Evolutionary conservation across 92 coral and sea anemone genomes (phyloP).

Genomic region (Porites rus): DNA sequence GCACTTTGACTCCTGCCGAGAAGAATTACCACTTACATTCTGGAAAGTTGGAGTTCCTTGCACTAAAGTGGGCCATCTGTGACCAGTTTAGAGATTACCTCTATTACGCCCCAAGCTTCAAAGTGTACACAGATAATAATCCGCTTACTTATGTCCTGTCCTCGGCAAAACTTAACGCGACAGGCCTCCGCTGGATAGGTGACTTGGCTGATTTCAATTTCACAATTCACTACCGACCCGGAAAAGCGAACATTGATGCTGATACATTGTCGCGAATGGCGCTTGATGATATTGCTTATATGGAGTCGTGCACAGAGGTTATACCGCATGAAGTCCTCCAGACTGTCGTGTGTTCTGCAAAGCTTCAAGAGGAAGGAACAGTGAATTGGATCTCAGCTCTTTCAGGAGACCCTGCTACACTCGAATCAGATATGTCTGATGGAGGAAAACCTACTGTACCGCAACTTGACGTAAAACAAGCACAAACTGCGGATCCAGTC

Average conservation of each 20-base stretch:
- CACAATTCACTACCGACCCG: conserved; percentile 46
- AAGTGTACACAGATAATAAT: conserved; percentile 46
- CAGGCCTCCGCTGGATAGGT: conserved; percentile 49
- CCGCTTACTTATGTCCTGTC: conserved; percentile 45
- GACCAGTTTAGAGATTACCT: conserved; percentile 56
- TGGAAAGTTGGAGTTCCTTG: conserved; percentile 34
- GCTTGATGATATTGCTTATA: background rate
- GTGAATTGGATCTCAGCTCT: conserved; percentile 24
- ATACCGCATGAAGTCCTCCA: conserved; percentile 12
- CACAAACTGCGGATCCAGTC: conserved; percentile 9
- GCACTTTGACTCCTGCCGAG: conserved; percentile 28
- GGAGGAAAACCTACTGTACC: background rate
- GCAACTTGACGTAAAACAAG: background rate
- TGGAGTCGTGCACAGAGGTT: conserved; percentile 34
- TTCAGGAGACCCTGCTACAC: background rate
- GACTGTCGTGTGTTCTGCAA: background rate
- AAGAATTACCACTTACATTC: conserved; percentile 54
- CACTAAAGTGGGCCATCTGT: conserved; percentile 46
- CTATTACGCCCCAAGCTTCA: conserved; percentile 35
- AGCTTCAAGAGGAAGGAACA: conserved; percentile 28
- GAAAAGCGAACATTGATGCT: conserved; percentile 55
- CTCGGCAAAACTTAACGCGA: conserved; percentile 35
- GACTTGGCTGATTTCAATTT: conserved; percentile 63
- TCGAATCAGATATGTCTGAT: background rate
- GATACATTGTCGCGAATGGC: conserved; percentile 51